phyloP scores from a whole-genome alignment of 2,797 vertebrate genomes.

The Acestrorhynchus altus region DNA sequence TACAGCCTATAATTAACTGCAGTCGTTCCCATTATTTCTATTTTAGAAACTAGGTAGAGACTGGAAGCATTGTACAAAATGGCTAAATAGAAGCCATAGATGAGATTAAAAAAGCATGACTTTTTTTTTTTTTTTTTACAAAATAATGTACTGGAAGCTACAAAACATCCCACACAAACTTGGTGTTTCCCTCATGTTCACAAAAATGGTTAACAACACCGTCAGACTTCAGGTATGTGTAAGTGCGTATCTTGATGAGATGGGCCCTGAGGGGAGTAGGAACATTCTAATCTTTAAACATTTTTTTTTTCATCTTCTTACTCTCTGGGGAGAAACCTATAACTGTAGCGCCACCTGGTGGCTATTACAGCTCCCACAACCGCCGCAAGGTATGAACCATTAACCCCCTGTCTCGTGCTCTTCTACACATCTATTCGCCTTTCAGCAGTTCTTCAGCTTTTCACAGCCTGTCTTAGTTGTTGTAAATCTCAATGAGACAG shows the following conservation, averaged over 20 bases:
- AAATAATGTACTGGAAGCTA: neutral
- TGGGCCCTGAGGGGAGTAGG: neutral
- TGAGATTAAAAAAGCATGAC: too few relatives aligned
- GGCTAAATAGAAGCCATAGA: too few relatives aligned
- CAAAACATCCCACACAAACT: neutral
- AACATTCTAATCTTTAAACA: slow-evolving; percentile 2
- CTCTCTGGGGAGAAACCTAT: slow-evolving; percentile 24
- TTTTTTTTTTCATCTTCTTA: slow-evolving; percentile 20
- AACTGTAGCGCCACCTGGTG: slow-evolving; percentile 53
- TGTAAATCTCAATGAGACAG: neutral
- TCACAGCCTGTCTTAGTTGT: neutral
- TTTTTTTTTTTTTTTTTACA: slow-evolving; percentile 3
- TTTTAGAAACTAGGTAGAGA: too few relatives aligned
- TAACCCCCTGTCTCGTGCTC: neutral
- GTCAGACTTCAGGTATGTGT: slow-evolving; percentile 14
- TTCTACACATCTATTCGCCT: neutral
- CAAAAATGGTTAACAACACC: neutral
- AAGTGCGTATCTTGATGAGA: slow-evolving; percentile 9
- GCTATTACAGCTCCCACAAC: neutral
- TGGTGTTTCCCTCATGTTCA: neutral
- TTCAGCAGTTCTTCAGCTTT: neutral
- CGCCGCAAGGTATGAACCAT: neutral
- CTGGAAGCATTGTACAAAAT: too few relatives aligned
- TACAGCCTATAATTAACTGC: too few relatives aligned
- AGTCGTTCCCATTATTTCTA: too few relatives aligned